These are phyloP conservation scores for Fragum whitleyi DNA, from an alignment of 2,888 invertebrate species.

Conservation along the genomic window DNA sequence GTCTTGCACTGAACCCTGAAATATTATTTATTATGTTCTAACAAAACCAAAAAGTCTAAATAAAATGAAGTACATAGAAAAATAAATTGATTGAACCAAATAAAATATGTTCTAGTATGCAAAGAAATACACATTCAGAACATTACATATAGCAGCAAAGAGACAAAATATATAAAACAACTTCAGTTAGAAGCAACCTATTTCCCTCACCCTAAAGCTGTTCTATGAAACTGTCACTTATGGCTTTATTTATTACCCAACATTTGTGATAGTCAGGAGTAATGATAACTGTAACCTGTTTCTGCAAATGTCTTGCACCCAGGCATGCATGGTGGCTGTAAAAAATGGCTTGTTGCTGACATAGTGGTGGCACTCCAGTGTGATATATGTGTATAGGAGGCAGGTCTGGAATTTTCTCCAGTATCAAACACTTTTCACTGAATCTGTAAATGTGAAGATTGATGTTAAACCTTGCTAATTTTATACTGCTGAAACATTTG, in stretches of 20 bases:
- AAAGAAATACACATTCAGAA: no score
- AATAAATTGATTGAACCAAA: no score
- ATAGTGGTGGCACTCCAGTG: neutral
- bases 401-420: neutral
- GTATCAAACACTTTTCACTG: neutral
- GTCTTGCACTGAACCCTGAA: no score
- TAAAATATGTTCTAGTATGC: no score
- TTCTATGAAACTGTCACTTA: neutral
- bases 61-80: no score
- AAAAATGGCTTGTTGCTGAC: neutral
- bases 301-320: slow-evolving; percentile 1
- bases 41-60: no score
- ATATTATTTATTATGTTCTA: no score
- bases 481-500: no score
- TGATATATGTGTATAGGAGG: neutral
- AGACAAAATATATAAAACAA: neutral
- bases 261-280: neutral
- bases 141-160: no score
- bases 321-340: slow-evolving; percentile 4
- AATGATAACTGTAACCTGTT: slow-evolving; percentile 1
- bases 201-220: neutral
- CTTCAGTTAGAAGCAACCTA: neutral
- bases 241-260: neutral
- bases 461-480: no score
- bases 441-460: neutral